A percentile compares a stretch with the other conserved stretches of the same genome.
Conservation (phyloP, 2,113 vertebrate species). For the Melanerpes formicivorus region DNA sequence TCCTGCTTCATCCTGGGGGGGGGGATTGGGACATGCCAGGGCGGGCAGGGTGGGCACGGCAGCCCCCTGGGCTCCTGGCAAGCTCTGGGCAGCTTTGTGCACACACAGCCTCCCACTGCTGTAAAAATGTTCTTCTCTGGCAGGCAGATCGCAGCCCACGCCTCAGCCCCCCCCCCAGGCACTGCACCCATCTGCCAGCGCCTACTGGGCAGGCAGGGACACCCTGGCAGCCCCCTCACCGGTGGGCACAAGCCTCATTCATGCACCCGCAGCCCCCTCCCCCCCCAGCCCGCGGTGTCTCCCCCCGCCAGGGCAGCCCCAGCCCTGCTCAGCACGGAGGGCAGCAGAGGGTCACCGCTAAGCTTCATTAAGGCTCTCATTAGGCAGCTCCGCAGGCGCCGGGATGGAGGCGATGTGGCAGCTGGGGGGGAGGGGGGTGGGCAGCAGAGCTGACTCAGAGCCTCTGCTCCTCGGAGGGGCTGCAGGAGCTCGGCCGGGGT, state of each 20-base stretch:
- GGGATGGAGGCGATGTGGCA: neutral
- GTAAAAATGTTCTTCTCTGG: neutral
- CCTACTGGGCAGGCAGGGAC: neutral
- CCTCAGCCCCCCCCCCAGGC: neutral
- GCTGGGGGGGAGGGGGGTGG: neutral
- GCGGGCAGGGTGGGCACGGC: neutral
- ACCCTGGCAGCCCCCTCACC: neutral
- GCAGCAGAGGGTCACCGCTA: neutral
- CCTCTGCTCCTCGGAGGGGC: neutral
- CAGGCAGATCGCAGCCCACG: neutral
- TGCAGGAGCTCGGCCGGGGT: neutral
- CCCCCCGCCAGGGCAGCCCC: neutral
- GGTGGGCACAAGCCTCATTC: fast-evolving
- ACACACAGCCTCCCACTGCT: neutral
- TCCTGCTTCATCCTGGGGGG: neutral
- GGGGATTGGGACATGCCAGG: neutral
- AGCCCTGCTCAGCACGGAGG: neutral
- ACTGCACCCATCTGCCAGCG: neutral
- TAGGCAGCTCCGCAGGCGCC: neutral
- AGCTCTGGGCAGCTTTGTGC: neutral
- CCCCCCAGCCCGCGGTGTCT: fast-evolving
- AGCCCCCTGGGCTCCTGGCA: neutral
- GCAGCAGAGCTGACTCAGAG: fast-evolving
- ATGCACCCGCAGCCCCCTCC: neutral
- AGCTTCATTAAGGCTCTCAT: conserved; percentile 34